Conservation (phyloP, 2,888 invertebrate species). For the Antheraea yamamai region DNA sequence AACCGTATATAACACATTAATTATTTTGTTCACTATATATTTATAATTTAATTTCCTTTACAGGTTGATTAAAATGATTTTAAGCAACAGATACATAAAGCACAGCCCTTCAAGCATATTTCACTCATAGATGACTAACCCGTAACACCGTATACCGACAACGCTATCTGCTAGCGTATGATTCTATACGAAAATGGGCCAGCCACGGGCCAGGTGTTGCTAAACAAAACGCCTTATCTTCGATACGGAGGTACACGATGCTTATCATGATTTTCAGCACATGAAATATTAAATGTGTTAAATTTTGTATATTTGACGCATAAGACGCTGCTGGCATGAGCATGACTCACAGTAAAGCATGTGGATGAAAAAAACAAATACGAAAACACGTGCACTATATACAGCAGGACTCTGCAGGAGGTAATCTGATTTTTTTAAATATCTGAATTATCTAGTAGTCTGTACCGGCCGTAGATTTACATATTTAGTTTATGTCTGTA, state of each 20-base stretch:
- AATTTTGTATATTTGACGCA: constrained; percentile 10
- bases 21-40: not conserved
- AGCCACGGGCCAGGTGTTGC: constrained; percentile 54
- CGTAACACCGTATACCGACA: constrained; percentile 52
- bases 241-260: constrained; percentile 33
- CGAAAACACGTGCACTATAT: constrained; percentile 14
- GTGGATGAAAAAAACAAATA: not conserved
- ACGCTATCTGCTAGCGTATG: constrained; percentile 54
- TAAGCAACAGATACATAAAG: constrained; percentile 33
- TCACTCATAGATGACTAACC: constrained; percentile 56
- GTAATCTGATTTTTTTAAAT: constrained; percentile 5
- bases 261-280: constrained; percentile 31
- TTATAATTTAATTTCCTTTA: not conserved
- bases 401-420: constrained; percentile 16
- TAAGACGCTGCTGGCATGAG: constrained; percentile 9
- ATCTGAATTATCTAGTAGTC: not conserved
- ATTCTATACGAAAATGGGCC: constrained; percentile 65
- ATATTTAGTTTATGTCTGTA: not conserved
- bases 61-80: constrained; percentile 21
- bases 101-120: constrained; percentile 43
- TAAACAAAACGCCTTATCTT: constrained; percentile 49
- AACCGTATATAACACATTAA: not conserved
- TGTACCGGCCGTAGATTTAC: not conserved
- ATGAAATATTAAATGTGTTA: constrained; percentile 3
- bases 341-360: not conserved